A percentile compares a stretch with the other conserved stretches of the same genome.
Evolutionary conservation across 2,888 invertebrate species (phyloP).

Genomic region (Ophioninae sp.): DNA sequence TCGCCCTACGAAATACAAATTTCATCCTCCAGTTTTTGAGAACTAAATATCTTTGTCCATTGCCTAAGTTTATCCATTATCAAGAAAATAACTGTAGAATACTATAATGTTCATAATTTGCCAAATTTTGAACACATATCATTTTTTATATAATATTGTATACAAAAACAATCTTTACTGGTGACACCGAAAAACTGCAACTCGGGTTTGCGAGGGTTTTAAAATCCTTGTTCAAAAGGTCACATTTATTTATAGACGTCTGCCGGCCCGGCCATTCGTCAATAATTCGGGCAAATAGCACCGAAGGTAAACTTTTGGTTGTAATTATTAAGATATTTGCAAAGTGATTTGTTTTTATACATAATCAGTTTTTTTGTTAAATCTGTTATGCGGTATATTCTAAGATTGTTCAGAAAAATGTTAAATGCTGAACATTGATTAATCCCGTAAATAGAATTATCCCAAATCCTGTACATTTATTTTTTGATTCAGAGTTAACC

Average conservation of each 20-base stretch:
- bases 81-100: background rate
- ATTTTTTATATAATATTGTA: background rate
- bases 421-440: too few species aligned
- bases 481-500: too few species aligned
- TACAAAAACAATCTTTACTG: background rate
- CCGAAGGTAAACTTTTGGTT: background rate
- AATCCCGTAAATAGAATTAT: too few species aligned
- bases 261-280: background rate
- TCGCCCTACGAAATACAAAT: background rate
- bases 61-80: background rate
- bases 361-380: too few species aligned
- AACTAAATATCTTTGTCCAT: background rate
- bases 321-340: too few species aligned
- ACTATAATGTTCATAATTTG: background rate
- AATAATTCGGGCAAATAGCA: background rate
- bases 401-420: too few species aligned
- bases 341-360: too few species aligned
- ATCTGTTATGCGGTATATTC: too few species aligned
- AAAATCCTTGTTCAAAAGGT: background rate
- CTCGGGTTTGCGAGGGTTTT: background rate
- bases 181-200: background rate
- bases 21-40: background rate
- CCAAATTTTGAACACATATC: background rate
- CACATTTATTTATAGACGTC: background rate
- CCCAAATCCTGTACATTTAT: too few species aligned